These are phyloP conservation scores for Turritopsis rubra DNA, from an alignment of 30 jellyfish, hydroid and myxozoan genomes.

Conservation along the genomic window DNA sequence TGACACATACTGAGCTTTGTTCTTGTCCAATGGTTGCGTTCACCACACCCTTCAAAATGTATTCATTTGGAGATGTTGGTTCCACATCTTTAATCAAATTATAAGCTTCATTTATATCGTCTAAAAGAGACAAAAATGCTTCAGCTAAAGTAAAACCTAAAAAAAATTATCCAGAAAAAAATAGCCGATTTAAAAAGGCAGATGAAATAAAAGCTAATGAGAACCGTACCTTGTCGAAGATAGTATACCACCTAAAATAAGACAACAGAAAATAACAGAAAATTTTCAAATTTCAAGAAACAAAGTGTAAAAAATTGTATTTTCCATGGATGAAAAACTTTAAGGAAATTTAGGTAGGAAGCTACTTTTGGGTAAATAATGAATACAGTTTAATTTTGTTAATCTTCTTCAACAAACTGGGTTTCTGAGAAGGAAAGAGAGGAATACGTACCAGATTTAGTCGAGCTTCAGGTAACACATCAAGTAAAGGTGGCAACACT, in stretches of 20 bases:
- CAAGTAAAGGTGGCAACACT: slow-evolving; percentile 94
- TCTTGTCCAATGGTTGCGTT: slow-evolving; percentile 94
- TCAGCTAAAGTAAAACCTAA: no score
- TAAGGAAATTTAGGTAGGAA: no score
- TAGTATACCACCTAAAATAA: slow-evolving; percentile 74
- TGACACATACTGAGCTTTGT: slow-evolving; percentile 70
- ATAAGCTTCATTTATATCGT: slow-evolving; percentile 88
- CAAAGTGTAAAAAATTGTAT: not conserved
- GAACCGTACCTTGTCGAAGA: slow-evolving; percentile 92
- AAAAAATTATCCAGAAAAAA: no score
- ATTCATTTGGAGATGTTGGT: slow-evolving; percentile 96
- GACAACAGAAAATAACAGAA: not conserved
- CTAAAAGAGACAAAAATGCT: slow-evolving; percentile 20
- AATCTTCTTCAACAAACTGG: no score
- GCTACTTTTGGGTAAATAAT: no score
- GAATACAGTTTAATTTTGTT: no score
- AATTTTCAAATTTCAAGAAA: not conserved
- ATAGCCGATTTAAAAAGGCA: no score
- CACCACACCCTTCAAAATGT: slow-evolving; percentile 91
- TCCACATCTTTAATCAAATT: slow-evolving; percentile 82
- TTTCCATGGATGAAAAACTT: not conserved
- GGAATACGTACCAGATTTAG: slow-evolving; percentile 61
- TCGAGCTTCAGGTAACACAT: slow-evolving; percentile 96
- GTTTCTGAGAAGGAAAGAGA: no score
- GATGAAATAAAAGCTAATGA: no score